Conservation (phyloP, 2,113 vertebrate species). For the Maccullochella peelii region DNA sequence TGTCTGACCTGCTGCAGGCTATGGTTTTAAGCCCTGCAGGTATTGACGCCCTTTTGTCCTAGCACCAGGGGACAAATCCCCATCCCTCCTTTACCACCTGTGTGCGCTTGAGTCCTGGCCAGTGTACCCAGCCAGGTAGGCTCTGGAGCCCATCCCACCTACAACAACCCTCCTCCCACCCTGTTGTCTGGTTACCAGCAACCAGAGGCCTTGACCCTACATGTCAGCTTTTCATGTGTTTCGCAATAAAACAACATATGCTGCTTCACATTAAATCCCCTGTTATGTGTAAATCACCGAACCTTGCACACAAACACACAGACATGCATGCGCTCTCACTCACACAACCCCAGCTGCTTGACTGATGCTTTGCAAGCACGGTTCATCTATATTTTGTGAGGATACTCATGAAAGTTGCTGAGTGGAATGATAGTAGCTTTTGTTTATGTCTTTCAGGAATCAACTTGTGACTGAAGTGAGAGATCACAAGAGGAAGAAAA, state of each 20-base stretch:
- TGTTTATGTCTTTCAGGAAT: constrained; percentile 66
- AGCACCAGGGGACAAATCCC: constrained; percentile 57
- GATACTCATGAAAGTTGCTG: not conserved
- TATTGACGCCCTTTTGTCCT: constrained; percentile 91
- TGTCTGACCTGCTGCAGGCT: constrained; percentile 97
- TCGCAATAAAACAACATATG: not conserved
- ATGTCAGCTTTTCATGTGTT: not conserved
- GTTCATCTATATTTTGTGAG: not conserved
- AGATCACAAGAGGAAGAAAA: not conserved
- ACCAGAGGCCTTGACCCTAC: not conserved
- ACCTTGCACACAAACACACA: not conserved
- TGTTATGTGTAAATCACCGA: not conserved
- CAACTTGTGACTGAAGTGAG: constrained; percentile 2
- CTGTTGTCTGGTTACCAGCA: not conserved
- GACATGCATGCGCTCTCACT: not conserved
- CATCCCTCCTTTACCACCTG: constrained; percentile 9
- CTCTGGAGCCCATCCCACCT: constrained; percentile 16
- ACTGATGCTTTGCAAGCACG: not conserved
- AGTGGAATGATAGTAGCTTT: not conserved
- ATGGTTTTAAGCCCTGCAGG: constrained; percentile 94
- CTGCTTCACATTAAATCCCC: not conserved
- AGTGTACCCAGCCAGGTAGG: constrained; percentile 33
- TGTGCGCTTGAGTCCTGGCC: constrained; percentile 27
- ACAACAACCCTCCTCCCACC: not conserved
- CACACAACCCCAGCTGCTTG: not conserved